Conservation (phyloP, 2,888 invertebrate genomes). For the Balanococcus diminutus region DNA sequence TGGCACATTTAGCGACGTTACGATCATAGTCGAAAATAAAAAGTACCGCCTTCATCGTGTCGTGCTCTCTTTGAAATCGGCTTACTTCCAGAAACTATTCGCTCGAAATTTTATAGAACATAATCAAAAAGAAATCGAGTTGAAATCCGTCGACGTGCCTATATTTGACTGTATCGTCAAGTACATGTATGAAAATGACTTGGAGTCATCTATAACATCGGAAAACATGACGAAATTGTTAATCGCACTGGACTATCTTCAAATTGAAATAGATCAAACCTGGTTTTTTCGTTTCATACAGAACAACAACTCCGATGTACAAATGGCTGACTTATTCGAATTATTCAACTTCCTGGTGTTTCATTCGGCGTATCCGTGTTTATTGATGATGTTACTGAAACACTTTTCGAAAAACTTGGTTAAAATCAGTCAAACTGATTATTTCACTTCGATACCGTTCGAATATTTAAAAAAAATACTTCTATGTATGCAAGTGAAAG, state of each 20-base stretch:
- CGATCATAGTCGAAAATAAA: neutral
- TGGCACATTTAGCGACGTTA: neutral
- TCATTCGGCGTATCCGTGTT: neutral
- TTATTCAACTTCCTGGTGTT: neutral
- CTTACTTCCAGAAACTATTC: constrained; percentile 12
- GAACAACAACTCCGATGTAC: neutral
- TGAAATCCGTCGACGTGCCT: neutral
- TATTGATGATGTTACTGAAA: neutral
- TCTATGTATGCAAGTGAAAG: neutral
- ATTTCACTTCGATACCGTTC: neutral
- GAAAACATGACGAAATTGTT: constrained; percentile 22
- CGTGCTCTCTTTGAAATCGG: neutral
- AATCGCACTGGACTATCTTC: neutral
- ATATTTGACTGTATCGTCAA: neutral
- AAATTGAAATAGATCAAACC: constrained; percentile 6
- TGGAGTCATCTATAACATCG: neutral
- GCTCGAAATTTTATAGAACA: constrained; percentile 4
- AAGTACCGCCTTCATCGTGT: neutral
- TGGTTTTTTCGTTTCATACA: neutral
- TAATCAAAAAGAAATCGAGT: constrained; percentile 2
- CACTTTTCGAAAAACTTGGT: neutral
- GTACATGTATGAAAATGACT: neutral
- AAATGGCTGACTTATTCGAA: neutral
- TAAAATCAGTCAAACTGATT: neutral
- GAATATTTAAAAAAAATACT: constrained; percentile 7